These are phyloP conservation scores for Phocides pigmalion DNA, from an alignment of 1,140 invertebrate genomes.

Conservation along the genomic window DNA sequence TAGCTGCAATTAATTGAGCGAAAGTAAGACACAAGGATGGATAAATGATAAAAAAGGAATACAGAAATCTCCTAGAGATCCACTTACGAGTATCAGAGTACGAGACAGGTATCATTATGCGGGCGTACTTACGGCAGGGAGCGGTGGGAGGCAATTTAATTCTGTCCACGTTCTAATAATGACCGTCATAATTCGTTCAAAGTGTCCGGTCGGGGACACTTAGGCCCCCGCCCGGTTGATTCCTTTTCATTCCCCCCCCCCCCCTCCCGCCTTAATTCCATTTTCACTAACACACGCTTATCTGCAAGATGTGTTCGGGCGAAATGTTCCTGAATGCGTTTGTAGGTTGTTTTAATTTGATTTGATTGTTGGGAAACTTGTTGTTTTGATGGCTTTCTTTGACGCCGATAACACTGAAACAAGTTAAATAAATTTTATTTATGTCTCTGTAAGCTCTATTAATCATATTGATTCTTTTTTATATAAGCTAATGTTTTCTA, in stretches of 20 bases:
- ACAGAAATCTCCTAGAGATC: conserved; percentile 46
- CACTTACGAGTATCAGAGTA: conserved; percentile 54
- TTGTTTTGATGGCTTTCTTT: not conserved
- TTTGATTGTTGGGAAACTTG: not conserved
- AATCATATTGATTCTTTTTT: too few relatives aligned
- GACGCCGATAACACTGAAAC: too few relatives aligned
- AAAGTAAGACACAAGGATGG: not conserved
- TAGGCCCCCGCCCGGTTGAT: conserved; percentile 68
- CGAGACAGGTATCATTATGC: conserved; percentile 78
- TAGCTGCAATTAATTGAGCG: conserved; percentile 18
- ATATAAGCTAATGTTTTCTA: too few relatives aligned
- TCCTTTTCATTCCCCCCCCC: conserved; percentile 79
- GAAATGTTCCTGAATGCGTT: conserved; percentile 1
- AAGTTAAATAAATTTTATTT: too few relatives aligned
- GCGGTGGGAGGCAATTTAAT: conserved; percentile 81
- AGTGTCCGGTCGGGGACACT: conserved; percentile 83
- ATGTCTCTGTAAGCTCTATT: too few relatives aligned
- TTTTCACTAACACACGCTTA: conserved; percentile 75
- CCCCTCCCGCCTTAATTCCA: conserved; percentile 75
- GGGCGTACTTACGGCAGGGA: conserved; percentile 67
- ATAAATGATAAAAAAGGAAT: conserved; percentile 38
- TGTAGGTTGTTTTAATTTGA: not conserved
- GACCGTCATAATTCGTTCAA: conserved; percentile 85
- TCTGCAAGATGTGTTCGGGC: conserved; percentile 40
- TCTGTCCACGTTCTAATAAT: conserved; percentile 85